Conservation (phyloP, 2,797 vertebrate species). For the Peromyscus melanophrys region DNA sequence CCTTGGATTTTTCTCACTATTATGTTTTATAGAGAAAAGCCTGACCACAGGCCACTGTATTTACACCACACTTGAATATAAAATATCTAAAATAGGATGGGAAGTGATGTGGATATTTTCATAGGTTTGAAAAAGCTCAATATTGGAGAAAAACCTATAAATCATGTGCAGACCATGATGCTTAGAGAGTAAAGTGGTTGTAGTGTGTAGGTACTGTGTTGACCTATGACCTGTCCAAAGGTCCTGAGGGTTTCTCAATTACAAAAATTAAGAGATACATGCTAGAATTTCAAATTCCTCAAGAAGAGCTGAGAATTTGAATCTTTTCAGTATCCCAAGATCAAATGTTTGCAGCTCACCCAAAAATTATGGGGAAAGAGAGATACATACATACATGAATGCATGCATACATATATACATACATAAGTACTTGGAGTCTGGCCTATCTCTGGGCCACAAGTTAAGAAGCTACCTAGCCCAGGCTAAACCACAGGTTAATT, state of each 20-base stretch:
- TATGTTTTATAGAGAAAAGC: neutral
- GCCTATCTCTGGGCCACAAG: neutral
- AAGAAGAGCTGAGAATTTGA: constrained; percentile 5
- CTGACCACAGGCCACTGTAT: constrained; percentile 13
- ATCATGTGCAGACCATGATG: neutral
- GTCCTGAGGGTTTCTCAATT: neutral
- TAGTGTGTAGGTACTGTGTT: neutral
- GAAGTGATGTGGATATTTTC: constrained; percentile 6
- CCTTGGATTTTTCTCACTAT: constrained; percentile 21
- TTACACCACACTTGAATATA: constrained; percentile 20
- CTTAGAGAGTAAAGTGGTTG: neutral
- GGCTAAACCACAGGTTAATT: neutral
- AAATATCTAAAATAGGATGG: constrained; percentile 17
- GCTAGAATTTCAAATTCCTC: neutral
- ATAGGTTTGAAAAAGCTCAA: constrained; percentile 22
- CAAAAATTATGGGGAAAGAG: neutral
- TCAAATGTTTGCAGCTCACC: neutral
- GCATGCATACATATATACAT: neutral
- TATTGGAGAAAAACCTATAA: neutral
- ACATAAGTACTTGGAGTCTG: neutral
- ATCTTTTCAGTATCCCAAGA: neutral
- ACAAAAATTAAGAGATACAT: neutral
- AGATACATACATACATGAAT: neutral
- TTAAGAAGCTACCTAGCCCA: neutral
- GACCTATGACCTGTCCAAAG: neutral